Base-by-base conservation (phyloP, 1,140 invertebrate genomes). In the Papilio machaon region DNA sequence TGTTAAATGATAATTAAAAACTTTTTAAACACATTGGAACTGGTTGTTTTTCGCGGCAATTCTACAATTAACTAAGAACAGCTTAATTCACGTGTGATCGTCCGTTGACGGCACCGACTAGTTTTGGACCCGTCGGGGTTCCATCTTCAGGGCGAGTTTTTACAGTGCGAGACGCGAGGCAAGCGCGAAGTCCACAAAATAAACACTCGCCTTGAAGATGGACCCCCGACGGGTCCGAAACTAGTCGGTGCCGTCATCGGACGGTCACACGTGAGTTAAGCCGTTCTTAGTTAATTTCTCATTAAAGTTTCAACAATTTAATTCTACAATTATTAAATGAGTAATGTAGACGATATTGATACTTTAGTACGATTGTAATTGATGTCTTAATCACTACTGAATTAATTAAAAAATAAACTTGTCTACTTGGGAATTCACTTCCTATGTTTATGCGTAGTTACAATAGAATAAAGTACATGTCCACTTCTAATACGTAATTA, bases 401-500 rank as follows among this genome's bases (percentile, higher is more conserved):
- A 70, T 70, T 70, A 70, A 70, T 70, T 70, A 70, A 15, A 15
- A 30, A 13, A 30, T 64, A 23, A 35, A 70, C 60, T 70, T 38
- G 35, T 5, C 64, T 35, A 70, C 64, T 67, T 30, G 23, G 23
- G 60, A 13, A 35, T 35, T 30, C 10, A 64, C 23, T 64, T 64
- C 23, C 64, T 70, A 60, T 23, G 35, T 70, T 70, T 70, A 70
- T 70, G 64, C 23, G 64, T 70, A 30, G 23, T 30, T 30, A 70
- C 30, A 70, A 70, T 70, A 10, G 23, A 67, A 58, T 19, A 19
- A 58, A 52, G 38, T 38, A 38, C 38, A 58, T 30, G 19, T 30
- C n/a, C n/a, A 64, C 60, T n/a, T 17, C 52, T 17, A 54, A 4
- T 58, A 58, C 54, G 54, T 58, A 19, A 52, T 52, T 52, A 52